Evolutionary conservation across 2,888 invertebrate species (phyloP), one percentile per base, ranked within the genome.

Genomic region (Noctua fimbriata): DNA sequence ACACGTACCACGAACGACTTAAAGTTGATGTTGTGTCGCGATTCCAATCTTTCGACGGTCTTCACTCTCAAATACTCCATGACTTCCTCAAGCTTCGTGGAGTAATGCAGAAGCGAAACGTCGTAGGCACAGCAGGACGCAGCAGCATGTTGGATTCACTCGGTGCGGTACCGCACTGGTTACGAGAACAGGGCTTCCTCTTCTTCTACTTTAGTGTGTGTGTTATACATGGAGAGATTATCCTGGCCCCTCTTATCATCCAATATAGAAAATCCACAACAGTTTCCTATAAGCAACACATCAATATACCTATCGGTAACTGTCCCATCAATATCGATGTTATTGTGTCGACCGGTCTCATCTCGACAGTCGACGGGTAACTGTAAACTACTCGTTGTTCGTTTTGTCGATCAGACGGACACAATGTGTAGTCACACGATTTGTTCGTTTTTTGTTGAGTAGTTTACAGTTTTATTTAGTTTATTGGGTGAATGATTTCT

Each of bases 261-360:
- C 21, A 28, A 60, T 60, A 28, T 14, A 0, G 1, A 32, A 28
- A 24, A 44, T 47, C 21, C 52, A 44, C 9, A 79, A 28, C 65
- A 5, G n/a, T 55, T 66, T 58, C 21, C 21, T 52, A 55, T 47
- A 71, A 14, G 7, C 36, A 55, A 47, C 49, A 44, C 32, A 74
- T 52, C n/a, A 5, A 32, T 80, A 55, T 16, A n/a, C 0, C 52
- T 52, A 55, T 69, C 24, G 12, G 67, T 71, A 52, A 24, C 73
- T 69, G 49, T 32, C 44, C 47, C 32, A 47, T 63, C 36, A 47
- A 32, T 63, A 85, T 78, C 67, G 16, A 67, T 85, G 86, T 85
- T 41, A 78, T 73, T 69, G 76, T 85, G 84, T 49, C 84, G 78
- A 73, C 72, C 78, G 69, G 78, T 86, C 76, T 78, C 86, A 70